Evolutionary conservation across 2,888 invertebrate species (phyloP), one percentile per base, ranked within the genome.

Genomic region (Drosophila macrospina): DNA sequence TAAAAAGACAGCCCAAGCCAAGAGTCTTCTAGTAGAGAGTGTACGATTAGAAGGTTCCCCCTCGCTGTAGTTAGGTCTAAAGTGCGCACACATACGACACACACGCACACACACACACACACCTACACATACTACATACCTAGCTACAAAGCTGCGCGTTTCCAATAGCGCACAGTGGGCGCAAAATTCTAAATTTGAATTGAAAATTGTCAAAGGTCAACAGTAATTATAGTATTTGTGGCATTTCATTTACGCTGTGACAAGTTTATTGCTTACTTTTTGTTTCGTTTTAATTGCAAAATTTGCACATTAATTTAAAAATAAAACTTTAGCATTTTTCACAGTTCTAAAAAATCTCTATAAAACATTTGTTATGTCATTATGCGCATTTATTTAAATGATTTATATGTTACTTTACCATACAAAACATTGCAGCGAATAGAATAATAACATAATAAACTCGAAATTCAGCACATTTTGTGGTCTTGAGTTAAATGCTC

Each of bases 31-130:
- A 15, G 11, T 16, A 39, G 24, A 8, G 36, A 41, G 20, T 41
- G 11, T 47, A 32, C 16, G 45, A 47, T 47, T 47, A 47, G 47
- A 30, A 45, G 45, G 45, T 28, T 28, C 28, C 28, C 24, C n/a
- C 42, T 20, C 39, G 5, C n/a, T 47, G 45, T 54, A 41, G 52
- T n/a, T n/a, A 44, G 34, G 55, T 55, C 55, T 55, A 55, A 55
- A 55, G 54, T 55, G 34, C 54, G 34, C 34, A 41, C 26, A 26
- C 20, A 39, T 5, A 36, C 26, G 37, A 26, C 20, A 39, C 4
- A 36, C 26, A 51, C n/a, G 30, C 8, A 28, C 6, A 28, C 28
- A 20, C 6, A 52, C 39, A 15, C 26, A 32, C 11, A 47, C 8
- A 50, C n/a, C 20, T 20, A 50, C 20, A 5, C 11, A 30, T 20